Base-by-base conservation (phyloP, 2,888 invertebrate genomes). In the Charanyca ferruginea region DNA sequence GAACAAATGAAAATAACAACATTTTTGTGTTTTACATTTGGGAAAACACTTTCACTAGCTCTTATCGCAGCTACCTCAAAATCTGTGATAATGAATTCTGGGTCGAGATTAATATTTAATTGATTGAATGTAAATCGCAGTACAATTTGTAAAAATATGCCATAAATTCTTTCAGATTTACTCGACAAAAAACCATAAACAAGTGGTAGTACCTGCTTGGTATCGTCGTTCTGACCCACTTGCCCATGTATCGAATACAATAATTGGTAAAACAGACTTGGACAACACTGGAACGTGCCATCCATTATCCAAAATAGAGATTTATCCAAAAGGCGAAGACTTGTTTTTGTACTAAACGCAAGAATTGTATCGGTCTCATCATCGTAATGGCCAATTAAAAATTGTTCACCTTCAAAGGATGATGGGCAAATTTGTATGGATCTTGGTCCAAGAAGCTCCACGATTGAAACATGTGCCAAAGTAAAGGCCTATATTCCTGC, bases 381-480 rank as follows among this genome's bases (percentile, higher is more conserved):
- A 57, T 42, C 32, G 35, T 32, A 45, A 51, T 64, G 25, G 22
- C 54, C 49, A 54, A 63, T 55, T 42, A 55, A 63, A 63, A 63
- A 63, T 55, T 62, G 62, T 42, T 55, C 49, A 23, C 49, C 55
- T 54, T 63, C 55, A 63, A 55, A 45, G n/a, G n/a, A n/a, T n/a
- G n/a, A n/a, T n/a, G n/a, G n/a, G n/a, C n/a, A n/a, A n/a, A n/a
- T n/a, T n/a, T n/a, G n/a, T n/a, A n/a, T n/a, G n/a, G n/a, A n/a
- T n/a, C n/a, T n/a, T n/a, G n/a, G n/a, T n/a, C n/a, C n/a, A n/a
- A n/a, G n/a, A n/a, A n/a, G n/a, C n/a, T n/a, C n/a, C n/a, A n/a
- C n/a, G n/a, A n/a, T n/a, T n/a, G n/a, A n/a, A n/a, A n/a, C n/a
- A n/a, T n/a, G n/a, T n/a, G n/a, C n/a, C n/a, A n/a, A n/a, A n/a